Evolutionary conservation across 2,113 vertebrate genomes (phyloP).

Genomic region (Balaenoptera acutorostrata): DNA sequence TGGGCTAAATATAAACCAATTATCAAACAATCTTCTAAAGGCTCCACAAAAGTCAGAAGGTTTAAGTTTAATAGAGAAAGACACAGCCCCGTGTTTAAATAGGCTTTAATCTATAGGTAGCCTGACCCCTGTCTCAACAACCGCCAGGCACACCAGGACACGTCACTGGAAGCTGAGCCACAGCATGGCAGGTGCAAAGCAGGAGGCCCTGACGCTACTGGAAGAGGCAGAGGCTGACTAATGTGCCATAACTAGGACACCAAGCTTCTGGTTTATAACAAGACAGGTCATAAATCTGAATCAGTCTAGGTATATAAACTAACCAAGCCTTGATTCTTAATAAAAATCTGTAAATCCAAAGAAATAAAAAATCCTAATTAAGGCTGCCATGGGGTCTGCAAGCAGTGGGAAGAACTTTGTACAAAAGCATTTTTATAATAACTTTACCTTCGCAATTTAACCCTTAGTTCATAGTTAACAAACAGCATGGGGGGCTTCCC

Average conservation of each 20-base stretch:
- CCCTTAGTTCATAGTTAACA: background rate
- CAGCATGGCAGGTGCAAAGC: background rate
- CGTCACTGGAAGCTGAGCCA: background rate
- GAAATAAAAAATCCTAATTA: constrained; percentile 30
- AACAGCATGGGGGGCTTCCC: too few species aligned
- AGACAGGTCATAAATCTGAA: background rate
- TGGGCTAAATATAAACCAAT: constrained; percentile 25
- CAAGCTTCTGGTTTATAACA: constrained; percentile 31
- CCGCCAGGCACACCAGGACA: background rate
- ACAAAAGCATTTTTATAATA: constrained; percentile 36
- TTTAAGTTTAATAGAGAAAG: background rate
- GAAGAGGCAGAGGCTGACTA: constrained; percentile 24
- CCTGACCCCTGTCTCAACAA: background rate
- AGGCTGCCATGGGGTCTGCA: background rate
- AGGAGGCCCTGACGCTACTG: background rate
- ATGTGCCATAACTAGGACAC: background rate
- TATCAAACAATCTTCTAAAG: constrained; percentile 1
- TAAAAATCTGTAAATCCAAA: constrained; percentile 31
- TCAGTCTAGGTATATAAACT: constrained; percentile 15
- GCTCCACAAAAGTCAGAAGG: background rate
- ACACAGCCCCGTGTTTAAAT: background rate
- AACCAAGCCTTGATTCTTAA: background rate
- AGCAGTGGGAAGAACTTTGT: background rate
- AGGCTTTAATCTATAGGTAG: background rate
- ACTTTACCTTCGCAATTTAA: constrained; percentile 25